Evolutionary conservation across 2,797 vertebrate genomes (phyloP).

Genomic region (Botia kubotai): DNA sequence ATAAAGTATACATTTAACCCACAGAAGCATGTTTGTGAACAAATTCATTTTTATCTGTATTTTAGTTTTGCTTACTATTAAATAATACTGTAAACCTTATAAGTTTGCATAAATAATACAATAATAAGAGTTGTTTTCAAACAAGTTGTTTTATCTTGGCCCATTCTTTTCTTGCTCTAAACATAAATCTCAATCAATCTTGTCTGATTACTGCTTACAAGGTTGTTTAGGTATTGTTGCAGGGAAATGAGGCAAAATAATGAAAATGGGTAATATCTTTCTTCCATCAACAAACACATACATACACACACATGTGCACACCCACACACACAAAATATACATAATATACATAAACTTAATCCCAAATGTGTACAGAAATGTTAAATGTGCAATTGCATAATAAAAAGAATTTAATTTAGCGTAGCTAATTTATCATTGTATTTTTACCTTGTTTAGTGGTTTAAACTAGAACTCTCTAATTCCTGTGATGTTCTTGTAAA

Average conservation of each 20-base stretch:
- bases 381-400: background rate
- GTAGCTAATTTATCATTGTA: background rate
- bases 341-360: background rate
- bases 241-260: too few relatives aligned
- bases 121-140: too few relatives aligned
- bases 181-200: too few relatives aligned
- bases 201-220: too few relatives aligned
- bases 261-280: too few relatives aligned
- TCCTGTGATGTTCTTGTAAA: slow-evolving; percentile 11
- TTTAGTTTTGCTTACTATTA: background rate
- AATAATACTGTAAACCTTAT: background rate
- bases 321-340: slow-evolving; percentile 63
- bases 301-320: slow-evolving; percentile 62
- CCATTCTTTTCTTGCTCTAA: background rate
- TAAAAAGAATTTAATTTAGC: background rate
- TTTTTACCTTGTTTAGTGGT: background rate
- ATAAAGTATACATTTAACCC: slow-evolving; percentile 4
- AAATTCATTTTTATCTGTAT: background rate
- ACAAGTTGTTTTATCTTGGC: background rate
- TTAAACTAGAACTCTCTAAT: background rate
- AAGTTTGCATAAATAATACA: background rate
- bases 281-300: background rate
- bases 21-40: background rate
- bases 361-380: background rate
- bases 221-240: too few relatives aligned